Evolutionary conservation across 2,888 invertebrate genomes (phyloP).

Genomic region (Frankliniella fusca): DNA sequence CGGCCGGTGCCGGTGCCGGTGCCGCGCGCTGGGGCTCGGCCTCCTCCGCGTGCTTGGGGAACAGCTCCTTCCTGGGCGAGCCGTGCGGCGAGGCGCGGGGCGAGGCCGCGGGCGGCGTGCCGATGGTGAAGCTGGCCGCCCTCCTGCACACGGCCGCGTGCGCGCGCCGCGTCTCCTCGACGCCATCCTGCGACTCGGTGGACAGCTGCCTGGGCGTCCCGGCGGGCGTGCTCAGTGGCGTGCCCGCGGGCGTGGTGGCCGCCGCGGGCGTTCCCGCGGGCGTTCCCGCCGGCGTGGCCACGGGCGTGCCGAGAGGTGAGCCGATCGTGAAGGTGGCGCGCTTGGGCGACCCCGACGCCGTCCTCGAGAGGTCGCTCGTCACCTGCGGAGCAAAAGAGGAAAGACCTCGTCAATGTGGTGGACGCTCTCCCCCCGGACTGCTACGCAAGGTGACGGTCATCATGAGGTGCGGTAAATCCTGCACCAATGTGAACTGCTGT

Average conservation of each 20-base stretch:
- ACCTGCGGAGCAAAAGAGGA: not conserved
- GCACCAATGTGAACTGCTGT: no score
- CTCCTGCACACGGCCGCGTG: not conserved
- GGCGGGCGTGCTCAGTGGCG: not conserved
- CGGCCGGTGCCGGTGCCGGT: no score
- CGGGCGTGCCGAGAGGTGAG: not conserved
- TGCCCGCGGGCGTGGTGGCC: not conserved
- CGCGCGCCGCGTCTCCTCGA: not conserved
- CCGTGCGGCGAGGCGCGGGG: not conserved
- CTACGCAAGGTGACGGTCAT: no score
- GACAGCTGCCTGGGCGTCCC: slow-evolving; percentile 15
- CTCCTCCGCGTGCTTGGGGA: not conserved
- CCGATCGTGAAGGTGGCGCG: slow-evolving; percentile 23
- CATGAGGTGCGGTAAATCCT: no score
- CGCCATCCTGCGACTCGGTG: slow-evolving; percentile 2
- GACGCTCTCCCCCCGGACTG: no score
- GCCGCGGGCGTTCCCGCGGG: not conserved
- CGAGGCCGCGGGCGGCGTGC: not conserved
- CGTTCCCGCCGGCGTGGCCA: not conserved
- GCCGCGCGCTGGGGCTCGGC: not conserved
- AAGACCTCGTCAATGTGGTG: not conserved
- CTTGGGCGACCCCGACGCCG: not conserved
- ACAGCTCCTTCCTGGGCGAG: not conserved
- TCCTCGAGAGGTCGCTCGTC: slow-evolving; percentile 3
- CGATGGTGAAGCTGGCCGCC: not conserved